Evolutionary conservation across 2,113 vertebrate species (phyloP).

Genomic region (Oenanthe oenanthe): DNA sequence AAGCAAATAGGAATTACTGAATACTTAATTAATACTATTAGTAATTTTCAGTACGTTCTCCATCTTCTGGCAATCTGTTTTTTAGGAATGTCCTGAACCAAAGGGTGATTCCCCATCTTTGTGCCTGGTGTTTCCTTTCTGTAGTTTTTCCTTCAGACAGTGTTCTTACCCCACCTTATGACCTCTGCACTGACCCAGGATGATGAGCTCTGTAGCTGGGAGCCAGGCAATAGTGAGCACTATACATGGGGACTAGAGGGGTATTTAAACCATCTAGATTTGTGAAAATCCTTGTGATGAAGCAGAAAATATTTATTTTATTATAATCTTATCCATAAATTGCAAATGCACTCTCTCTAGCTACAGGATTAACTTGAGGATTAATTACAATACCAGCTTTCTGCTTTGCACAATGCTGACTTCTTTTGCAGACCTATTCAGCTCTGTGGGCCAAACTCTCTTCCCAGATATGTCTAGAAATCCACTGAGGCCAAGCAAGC

Average conservation of each 20-base stretch:
- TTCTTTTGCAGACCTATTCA: not conserved
- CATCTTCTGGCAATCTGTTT: not conserved
- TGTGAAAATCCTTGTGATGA: not conserved
- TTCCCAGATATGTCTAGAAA: not conserved
- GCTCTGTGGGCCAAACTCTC: not conserved
- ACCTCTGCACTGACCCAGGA: not conserved
- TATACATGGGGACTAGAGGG: not conserved
- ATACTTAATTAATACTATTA: not conserved
- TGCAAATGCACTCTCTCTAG: not conserved
- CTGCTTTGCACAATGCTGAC: not conserved
- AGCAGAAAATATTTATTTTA: not conserved
- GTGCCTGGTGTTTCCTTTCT: not conserved
- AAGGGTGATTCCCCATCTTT: not conserved
- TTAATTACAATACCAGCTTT: conserved; percentile 36
- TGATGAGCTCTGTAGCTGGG: not conserved
- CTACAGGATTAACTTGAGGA: not conserved
- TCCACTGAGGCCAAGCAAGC: not conserved
- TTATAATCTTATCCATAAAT: conserved; percentile 13
- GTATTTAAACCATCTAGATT: not conserved
- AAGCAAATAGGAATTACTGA: not conserved
- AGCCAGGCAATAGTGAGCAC: not conserved
- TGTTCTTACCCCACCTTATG: not conserved
- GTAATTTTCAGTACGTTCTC: not conserved
- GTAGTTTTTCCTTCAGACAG: not conserved
- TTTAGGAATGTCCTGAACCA: not conserved